These are phyloP conservation scores for Trypoxylus dichotomus DNA, from an alignment of 1,140 invertebrate species.

Conservation along the genomic window DNA sequence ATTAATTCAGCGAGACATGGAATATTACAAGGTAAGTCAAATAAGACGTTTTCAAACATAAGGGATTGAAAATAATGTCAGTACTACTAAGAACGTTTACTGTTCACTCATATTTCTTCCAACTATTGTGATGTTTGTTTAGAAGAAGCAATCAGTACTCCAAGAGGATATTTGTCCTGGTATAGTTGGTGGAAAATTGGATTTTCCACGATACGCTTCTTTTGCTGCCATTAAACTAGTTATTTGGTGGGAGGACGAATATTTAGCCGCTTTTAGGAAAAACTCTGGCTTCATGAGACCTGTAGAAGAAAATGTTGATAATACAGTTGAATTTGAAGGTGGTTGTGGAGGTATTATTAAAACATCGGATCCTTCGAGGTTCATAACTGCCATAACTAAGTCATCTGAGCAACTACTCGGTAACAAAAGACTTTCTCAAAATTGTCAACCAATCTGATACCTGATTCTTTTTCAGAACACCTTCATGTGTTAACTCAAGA, in stretches of 20 bases:
- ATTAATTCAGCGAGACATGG: conserved; percentile 73
- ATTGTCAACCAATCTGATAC: neutral
- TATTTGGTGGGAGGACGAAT: conserved; percentile 75
- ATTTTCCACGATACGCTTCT: conserved; percentile 78
- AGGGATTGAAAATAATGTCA: neutral
- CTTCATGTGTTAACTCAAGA: conserved; percentile 77
- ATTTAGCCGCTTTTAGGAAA: conserved; percentile 59
- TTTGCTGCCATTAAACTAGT: conserved; percentile 80
- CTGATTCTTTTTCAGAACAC: conserved; percentile 60
- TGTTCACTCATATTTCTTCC: neutral
- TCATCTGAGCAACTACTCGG: conserved; percentile 68
- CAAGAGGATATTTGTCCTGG: conserved; percentile 73
- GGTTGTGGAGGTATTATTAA: conserved; percentile 63
- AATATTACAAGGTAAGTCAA: conserved; percentile 72
- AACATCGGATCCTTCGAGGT: conserved; percentile 71
- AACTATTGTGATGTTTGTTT: conserved; percentile 26
- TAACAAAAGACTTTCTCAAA: conserved; percentile 37
- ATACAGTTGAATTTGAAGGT: conserved; percentile 48
- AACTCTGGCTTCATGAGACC: conserved; percentile 53
- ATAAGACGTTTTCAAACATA: neutral
- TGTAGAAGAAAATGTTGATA: conserved; percentile 46
- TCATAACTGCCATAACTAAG: conserved; percentile 67
- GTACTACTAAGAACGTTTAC: neutral
- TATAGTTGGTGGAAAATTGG: conserved; percentile 72
- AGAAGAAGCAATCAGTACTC: conserved; percentile 74